Conservation (phyloP, 2,797 vertebrate genomes). For the Sphenopsis melanotis region DNA sequence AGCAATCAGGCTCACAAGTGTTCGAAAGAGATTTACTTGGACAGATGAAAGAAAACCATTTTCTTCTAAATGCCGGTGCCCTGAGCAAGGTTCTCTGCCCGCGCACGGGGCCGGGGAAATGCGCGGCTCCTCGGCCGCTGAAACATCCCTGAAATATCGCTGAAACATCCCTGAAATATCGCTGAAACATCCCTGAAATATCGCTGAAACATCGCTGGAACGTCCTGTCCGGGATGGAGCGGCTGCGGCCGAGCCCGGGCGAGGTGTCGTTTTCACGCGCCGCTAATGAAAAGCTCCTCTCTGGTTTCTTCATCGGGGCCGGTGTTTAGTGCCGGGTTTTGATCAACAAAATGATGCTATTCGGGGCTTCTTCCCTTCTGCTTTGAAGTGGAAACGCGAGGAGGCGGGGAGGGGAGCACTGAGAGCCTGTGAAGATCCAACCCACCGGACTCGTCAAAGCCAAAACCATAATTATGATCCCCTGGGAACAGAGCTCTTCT, state of each 20-base stretch:
- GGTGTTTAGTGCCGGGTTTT: not conserved
- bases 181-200: accelerated
- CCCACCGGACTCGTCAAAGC: not conserved
- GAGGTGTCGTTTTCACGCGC: not conserved
- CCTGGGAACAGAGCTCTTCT: conserved; percentile 51
- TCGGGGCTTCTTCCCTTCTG: not conserved
- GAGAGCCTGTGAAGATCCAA: conserved; percentile 10
- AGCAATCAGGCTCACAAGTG: conserved; percentile 68
- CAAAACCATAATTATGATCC: not conserved
- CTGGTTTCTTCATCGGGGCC: not conserved
- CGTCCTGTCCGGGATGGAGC: not conserved
- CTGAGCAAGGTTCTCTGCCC: conserved; percentile 36
- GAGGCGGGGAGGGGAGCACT: not conserved
- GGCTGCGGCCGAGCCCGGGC: not conserved
- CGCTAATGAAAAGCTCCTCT: not conserved
- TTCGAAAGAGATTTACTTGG: conserved; percentile 65
- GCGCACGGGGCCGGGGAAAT: not conserved
- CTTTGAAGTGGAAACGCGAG: conserved; percentile 10
- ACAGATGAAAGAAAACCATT: conserved; percentile 68
- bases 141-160: accelerated
- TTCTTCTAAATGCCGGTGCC: conserved; percentile 46
- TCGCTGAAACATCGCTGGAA: accelerated
- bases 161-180: accelerated
- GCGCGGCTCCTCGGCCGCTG: conserved; percentile 21
- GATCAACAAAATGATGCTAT: conserved; percentile 41